A percentile compares a stretch with the other conserved stretches of the same genome.
Evolutionary conservation across 2,797 vertebrate genomes (phyloP).

Genomic region (Alcedo atthis): DNA sequence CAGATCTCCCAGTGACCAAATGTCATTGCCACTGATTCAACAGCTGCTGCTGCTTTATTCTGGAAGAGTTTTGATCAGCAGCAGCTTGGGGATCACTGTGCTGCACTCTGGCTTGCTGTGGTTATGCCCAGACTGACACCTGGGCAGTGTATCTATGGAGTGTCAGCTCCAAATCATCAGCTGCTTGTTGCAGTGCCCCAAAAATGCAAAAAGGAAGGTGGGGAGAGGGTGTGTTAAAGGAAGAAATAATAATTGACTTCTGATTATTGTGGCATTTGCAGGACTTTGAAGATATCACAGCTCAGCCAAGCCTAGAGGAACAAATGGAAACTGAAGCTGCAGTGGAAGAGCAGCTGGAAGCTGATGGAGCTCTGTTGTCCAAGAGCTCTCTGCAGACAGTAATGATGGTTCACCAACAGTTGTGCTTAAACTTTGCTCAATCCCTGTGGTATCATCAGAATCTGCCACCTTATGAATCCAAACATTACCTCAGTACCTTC

Average conservation of each 20-base stretch:
- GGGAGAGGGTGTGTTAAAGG: neutral
- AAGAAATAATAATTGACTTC: neutral
- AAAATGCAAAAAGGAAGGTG: neutral
- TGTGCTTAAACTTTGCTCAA: slow-evolving; percentile 86
- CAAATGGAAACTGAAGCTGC: slow-evolving; percentile 74
- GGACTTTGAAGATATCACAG: slow-evolving; percentile 93
- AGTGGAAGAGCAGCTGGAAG: slow-evolving; percentile 47
- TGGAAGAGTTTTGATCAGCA: neutral
- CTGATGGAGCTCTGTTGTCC: slow-evolving; percentile 76
- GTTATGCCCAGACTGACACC: neutral
- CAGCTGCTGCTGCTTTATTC: neutral
- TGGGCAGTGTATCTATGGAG: neutral
- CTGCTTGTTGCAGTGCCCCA: neutral
- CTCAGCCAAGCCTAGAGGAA: slow-evolving; percentile 85
- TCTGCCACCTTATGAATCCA: slow-evolving; percentile 75
- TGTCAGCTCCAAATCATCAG: neutral
- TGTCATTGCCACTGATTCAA: neutral
- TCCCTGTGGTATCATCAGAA: slow-evolving; percentile 90
- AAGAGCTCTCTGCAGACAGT: slow-evolving; percentile 82
- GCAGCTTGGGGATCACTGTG: neutral
- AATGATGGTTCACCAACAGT: slow-evolving; percentile 85
- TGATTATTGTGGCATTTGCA: slow-evolving; percentile 49
- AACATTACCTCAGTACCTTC: slow-evolving; percentile 86
- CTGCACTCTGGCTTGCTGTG: neutral
- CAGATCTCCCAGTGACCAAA: neutral